These are phyloP conservation scores for Sebastes cheni DNA, from an alignment of 2,797 vertebrate genomes.

Conservation along the genomic window DNA sequence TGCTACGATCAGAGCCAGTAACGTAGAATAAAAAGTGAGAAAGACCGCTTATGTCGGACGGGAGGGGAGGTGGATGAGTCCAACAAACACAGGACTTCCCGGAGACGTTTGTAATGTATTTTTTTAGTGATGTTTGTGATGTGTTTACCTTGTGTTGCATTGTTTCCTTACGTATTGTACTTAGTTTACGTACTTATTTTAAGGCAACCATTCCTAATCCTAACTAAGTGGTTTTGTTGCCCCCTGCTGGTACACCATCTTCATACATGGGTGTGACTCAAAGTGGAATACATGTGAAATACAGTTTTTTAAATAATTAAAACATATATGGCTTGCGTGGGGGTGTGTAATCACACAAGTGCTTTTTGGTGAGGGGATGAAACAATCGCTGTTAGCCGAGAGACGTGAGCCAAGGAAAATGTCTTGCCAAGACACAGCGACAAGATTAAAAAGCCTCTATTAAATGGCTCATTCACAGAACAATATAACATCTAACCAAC, in stretches of 20 bases:
- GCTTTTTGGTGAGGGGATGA: constrained; percentile 46
- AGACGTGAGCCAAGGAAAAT: constrained; percentile 41
- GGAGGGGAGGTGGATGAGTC: too few species aligned
- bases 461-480: constrained; percentile 44
- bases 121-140: too few species aligned
- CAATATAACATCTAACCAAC: constrained; percentile 15
- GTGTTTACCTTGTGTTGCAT: not conserved
- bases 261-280: not conserved
- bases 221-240: not conserved
- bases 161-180: not conserved
- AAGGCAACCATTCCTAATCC: not conserved
- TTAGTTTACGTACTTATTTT: not conserved
- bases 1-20: too few species aligned
- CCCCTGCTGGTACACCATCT: not conserved
- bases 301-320: constrained; percentile 16
- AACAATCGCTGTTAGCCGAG: constrained; percentile 31
- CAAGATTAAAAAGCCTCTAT: constrained; percentile 52
- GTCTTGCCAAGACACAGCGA: constrained; percentile 47
- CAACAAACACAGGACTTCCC: too few species aligned
- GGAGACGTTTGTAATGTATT: too few species aligned
- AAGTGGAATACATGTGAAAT: not conserved
- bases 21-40: too few species aligned
- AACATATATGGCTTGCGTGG: constrained; percentile 15
- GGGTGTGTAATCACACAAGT: constrained; percentile 37
- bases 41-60: too few species aligned